These are phyloP conservation scores for Rhopilema esculentum DNA, from an alignment of 30 jellyfish, hydroid and myxozoan species.

Conservation along the genomic window DNA sequence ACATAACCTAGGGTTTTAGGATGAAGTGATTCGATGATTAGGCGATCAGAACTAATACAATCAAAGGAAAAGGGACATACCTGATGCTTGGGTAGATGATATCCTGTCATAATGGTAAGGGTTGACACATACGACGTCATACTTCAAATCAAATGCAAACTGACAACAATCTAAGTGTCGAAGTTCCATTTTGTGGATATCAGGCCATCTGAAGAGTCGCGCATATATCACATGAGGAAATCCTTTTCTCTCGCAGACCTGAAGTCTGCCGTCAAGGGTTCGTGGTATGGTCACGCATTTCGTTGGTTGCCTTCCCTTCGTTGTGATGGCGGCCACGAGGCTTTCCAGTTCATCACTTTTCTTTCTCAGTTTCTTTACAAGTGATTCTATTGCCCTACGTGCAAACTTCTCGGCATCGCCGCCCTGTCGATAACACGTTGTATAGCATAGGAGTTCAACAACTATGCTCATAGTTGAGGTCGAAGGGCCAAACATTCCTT, in stretches of 20 bases:
- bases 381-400: conserved; percentile 96
- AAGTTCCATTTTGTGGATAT: conserved; percentile 97
- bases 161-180: conserved; percentile 96
- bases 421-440: conserved; percentile 98
- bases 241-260: conserved; percentile 99
- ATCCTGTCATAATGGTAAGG: conserved; percentile 98
- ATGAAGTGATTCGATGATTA: neutral
- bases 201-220: conserved; percentile 99
- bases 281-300: conserved; percentile 99
- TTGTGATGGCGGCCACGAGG: conserved; percentile 88
- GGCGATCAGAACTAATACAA: neutral
- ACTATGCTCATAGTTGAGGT: conserved; percentile 98
- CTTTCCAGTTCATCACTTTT: conserved; percentile 96
- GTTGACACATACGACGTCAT: conserved; percentile 99
- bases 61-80: conserved; percentile 59
- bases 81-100: conserved; percentile 92
- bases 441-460: conserved; percentile 95
- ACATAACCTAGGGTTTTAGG: neutral
- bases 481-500: conserved; percentile 86
- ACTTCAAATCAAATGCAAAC: conserved; percentile 96
- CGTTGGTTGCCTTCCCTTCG: conserved; percentile 99
- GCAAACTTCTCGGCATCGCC: conserved; percentile 99
- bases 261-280: conserved; percentile 98
- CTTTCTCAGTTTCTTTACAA: conserved; percentile 93
- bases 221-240: conserved; percentile 99